Evolutionary conservation across 37 sponge, comb jelly and placozoan species (phyloP).

Genomic region (Aplysina aerophoba): DNA sequence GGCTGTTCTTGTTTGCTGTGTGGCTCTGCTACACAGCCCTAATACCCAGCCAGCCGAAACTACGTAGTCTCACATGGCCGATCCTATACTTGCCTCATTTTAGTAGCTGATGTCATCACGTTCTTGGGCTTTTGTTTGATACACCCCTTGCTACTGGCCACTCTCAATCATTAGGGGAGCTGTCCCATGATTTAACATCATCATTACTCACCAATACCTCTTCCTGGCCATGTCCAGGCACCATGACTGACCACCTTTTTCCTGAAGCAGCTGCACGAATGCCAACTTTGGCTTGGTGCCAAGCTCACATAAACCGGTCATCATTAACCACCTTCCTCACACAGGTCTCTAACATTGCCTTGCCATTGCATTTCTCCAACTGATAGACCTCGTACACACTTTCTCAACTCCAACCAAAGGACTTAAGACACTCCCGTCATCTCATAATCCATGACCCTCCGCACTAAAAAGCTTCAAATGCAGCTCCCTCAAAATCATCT

Average conservation of each 20-base stretch:
- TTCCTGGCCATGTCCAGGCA: slow-evolving; percentile 6
- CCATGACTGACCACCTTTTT: background rate
- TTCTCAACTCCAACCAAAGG: background rate
- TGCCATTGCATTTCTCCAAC: slow-evolving; percentile 16
- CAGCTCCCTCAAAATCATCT: slow-evolving; percentile 8
- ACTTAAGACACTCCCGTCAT: background rate
- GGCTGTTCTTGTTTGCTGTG: too few relatives aligned
- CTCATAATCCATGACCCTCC: slow-evolving; percentile 8
- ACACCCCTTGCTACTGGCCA: slow-evolving; percentile 4
- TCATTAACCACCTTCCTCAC: background rate
- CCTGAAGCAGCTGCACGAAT: background rate
- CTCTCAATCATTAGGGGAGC: slow-evolving; percentile 16
- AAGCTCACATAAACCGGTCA: background rate
- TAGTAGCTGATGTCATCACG: too few relatives aligned
- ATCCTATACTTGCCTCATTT: too few relatives aligned
- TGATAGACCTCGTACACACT: background rate
- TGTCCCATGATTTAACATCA: slow-evolving; percentile 18
- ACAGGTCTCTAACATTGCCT: slow-evolving; percentile 14
- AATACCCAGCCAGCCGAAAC: too few relatives aligned
- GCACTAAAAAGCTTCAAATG: slow-evolving; percentile 1
- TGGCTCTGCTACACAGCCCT: too few relatives aligned
- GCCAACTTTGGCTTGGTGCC: slow-evolving; percentile 17
- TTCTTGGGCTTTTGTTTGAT: too few relatives aligned
- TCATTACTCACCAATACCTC: background rate
- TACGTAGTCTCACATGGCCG: too few relatives aligned